Percentiles rank a stretch among this genome's conserved stretches.
phyloP scores from a whole-genome alignment of 2,797 vertebrate species.

The Momotus momota region DNA sequence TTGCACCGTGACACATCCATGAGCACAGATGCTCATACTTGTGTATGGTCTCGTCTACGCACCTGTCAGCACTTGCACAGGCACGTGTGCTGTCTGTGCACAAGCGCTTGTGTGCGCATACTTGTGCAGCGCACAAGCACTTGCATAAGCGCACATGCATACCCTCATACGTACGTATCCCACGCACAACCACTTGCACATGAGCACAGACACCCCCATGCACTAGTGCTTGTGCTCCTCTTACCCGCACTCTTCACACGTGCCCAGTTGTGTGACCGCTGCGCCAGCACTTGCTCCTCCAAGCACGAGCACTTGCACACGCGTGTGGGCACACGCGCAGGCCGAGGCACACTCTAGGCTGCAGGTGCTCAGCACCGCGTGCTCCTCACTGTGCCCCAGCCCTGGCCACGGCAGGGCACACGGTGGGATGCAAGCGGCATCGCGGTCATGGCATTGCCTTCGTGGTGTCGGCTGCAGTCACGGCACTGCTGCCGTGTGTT shows the following conservation, averaged over 20 bases:
- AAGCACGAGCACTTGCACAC: not conserved
- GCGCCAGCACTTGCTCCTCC: not conserved
- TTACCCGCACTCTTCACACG: fast-evolving
- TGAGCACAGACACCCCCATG: not conserved
- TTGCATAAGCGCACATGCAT: fast-evolving
- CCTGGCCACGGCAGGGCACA: too few species aligned
- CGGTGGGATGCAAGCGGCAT: not conserved
- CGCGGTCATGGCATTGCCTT: too few species aligned
- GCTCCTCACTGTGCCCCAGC: not conserved
- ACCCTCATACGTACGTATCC: too few species aligned
- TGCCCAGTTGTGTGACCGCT: not conserved
- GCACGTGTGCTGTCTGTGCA: too few species aligned
- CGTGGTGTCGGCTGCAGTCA: too few species aligned
- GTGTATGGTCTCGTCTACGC: not conserved
- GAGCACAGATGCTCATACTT: not conserved
- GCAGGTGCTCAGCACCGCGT: too few species aligned
- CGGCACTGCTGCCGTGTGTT: too few species aligned
- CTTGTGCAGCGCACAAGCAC: not conserved
- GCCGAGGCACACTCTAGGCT: too few species aligned
- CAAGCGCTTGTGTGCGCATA: not conserved
- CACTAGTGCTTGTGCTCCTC: not conserved
- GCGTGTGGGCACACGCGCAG: fast-evolving
- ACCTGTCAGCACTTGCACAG: not conserved
- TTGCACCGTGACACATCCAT: fast-evolving
- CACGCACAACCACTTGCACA: not conserved